Conservation (phyloP, 2,888 invertebrate species). For the Auanema freiburgensis region DNA sequence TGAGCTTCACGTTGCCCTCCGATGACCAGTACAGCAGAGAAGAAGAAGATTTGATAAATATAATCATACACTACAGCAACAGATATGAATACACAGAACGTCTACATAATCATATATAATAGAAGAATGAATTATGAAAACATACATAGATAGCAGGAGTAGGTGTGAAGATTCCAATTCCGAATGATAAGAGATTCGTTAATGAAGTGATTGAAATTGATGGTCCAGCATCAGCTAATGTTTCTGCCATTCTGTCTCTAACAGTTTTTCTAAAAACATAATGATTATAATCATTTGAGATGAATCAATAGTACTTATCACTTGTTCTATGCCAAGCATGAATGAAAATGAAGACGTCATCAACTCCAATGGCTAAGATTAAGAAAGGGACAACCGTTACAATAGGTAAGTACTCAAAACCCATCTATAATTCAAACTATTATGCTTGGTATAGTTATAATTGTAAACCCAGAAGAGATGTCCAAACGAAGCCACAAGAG, state of each 20-base stretch:
- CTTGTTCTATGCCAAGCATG: slow-evolving; percentile 61
- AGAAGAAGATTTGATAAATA: slow-evolving; percentile 62
- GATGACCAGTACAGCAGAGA: slow-evolving; percentile 58
- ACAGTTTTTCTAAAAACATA: slow-evolving; percentile 31
- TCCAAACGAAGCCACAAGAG: slow-evolving; percentile 60
- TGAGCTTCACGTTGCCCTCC: slow-evolving; percentile 55
- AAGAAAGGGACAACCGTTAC: slow-evolving; percentile 63
- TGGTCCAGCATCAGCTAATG: slow-evolving; percentile 61
- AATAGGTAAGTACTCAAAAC: slow-evolving; percentile 62
- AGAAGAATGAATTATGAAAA: background rate
- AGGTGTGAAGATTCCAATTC: slow-evolving; percentile 61
- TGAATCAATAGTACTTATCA: slow-evolving; percentile 22
- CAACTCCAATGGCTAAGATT: slow-evolving; percentile 62
- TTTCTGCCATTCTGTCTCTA: slow-evolving; percentile 51
- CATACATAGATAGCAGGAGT: slow-evolving; percentile 61
- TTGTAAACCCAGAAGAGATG: slow-evolving; percentile 56
- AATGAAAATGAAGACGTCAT: slow-evolving; percentile 63
- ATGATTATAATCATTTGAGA: background rate
- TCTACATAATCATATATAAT: slow-evolving; percentile 28
- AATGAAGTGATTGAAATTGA: slow-evolving; percentile 63
- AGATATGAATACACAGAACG: slow-evolving; percentile 62
- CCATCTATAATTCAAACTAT: slow-evolving; percentile 38
- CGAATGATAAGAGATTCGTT: slow-evolving; percentile 61
- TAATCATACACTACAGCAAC: slow-evolving; percentile 61
- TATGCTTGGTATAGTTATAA: background rate